A percentile compares a stretch with the other conserved stretches of the same genome.
Conservation (phyloP, 2,888 invertebrate genomes). For the Mylabris sibirica region DNA sequence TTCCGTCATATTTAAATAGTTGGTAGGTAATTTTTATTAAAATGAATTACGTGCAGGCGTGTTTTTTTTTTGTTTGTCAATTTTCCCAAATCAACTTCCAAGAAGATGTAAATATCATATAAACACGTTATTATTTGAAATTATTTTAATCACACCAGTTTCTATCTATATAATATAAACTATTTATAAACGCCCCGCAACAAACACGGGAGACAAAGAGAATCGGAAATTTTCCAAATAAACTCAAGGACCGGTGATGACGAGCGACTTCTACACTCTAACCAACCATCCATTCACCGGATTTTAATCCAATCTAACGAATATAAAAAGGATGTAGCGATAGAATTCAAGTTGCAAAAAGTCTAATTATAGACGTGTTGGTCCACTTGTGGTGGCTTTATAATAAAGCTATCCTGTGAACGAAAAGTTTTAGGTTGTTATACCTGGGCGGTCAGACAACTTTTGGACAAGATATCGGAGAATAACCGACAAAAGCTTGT, state of each 20-base stretch:
- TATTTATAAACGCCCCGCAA: not conserved
- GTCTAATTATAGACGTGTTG: not conserved
- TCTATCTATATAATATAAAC: too few relatives aligned
- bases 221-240: conserved; percentile 3
- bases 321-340: not conserved
- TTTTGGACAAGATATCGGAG: conserved; percentile 14
- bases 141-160: too few relatives aligned
- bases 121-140: too few relatives aligned
- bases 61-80: too few relatives aligned
- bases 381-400: not conserved
- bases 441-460: conserved; percentile 24
- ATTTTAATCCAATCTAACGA: not conserved
- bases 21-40: too few relatives aligned
- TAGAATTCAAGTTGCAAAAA: not conserved
- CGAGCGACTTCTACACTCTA: too few relatives aligned
- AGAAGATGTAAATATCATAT: too few relatives aligned
- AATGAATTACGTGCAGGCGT: too few relatives aligned
- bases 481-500: conserved; percentile 21
- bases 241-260: not conserved
- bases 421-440: conserved; percentile 10
- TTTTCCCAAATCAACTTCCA: too few relatives aligned
- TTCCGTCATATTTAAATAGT: too few relatives aligned
- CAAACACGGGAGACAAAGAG: not conserved
- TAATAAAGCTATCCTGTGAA: conserved; percentile 16
- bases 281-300: not conserved